Evolutionary conservation across 2,113 vertebrate genomes (phyloP).

Genomic region (Glaucidium brasilianum): DNA sequence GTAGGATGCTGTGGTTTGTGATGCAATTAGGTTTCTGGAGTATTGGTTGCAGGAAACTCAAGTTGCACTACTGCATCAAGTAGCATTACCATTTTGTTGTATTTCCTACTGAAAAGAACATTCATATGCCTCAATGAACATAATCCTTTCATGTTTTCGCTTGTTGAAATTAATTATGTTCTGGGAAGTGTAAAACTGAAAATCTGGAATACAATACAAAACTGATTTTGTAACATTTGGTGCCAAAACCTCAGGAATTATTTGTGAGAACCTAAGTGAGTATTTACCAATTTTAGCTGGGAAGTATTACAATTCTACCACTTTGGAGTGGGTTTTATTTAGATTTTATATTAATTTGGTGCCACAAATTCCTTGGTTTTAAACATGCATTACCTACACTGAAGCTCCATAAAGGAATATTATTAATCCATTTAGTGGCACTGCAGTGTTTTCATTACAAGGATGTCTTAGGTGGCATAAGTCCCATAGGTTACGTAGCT

Average conservation of each 20-base stretch:
- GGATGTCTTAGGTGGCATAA: neutral
- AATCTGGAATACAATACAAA: neutral
- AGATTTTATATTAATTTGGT: neutral
- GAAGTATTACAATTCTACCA: accelerated
- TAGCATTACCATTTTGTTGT: neutral
- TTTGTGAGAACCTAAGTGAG: neutral
- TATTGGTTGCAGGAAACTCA: neutral
- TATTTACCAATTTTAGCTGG: neutral
- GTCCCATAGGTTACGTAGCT: neutral
- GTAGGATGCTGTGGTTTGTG: neutral
- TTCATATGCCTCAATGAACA: neutral
- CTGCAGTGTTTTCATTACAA: neutral
- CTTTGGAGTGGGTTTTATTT: neutral
- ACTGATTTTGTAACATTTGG: neutral
- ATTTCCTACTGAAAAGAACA: neutral
- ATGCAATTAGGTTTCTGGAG: neutral
- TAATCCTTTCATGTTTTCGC: neutral
- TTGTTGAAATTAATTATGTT: neutral
- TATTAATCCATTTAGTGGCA: neutral
- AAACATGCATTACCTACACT: neutral
- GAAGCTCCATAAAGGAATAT: neutral
- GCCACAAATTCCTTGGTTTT: neutral
- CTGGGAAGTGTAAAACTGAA: neutral
- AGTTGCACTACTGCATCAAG: neutral
- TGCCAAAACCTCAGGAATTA: neutral